Base-by-base conservation (phyloP, 2,888 invertebrate species). In the Matsumyia berberina region DNA sequence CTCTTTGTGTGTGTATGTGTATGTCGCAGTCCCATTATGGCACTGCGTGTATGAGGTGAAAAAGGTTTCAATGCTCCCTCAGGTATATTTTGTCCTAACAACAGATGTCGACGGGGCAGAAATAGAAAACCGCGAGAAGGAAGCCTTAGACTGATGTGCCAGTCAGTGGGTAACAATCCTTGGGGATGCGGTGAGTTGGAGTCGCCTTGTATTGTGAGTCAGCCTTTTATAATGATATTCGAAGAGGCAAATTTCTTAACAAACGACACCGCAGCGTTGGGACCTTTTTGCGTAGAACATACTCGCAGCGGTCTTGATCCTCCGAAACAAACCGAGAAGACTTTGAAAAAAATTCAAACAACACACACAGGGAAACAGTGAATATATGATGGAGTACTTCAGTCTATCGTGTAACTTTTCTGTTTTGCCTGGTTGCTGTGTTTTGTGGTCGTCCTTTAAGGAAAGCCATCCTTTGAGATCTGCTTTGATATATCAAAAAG, bases 231-330 rank as follows among this genome's bases (percentile, higher is more conserved):
- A 81, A 81, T 81, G 69, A 55, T 64, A 81, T 81, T 81, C 76
- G 76, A 69, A 76, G 62, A 81, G 81, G 69, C 81, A 81, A 81
- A 81, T 81, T 69, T 76, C 69, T 64, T 69, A 76, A 81, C 81
- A 81, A 81, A 76, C 81, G 42, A 69, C 81, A 81, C 69, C 60
- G 24, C 42, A 79, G 49, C 37, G 46, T 11, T 58, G 42, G 39
- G 31, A 33, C 72, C 60, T 46, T 58, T 35, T 46, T 24, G 19
- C 7, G 37, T 17, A 58, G 12, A 46, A 57, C 49, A 57, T 17
- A 33, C 33, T 42, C 8, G 19, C 29, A 0, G 24, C 31, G 46
- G 8, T 0, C 9, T 31, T 35, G 37, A 42, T 39, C 15, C 55
- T 49, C 17, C 39, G 55, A 58, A 57, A 73, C 62, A 73, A 53